Conservation (phyloP, 2,888 invertebrate genomes). For the Metalampra italica region DNA sequence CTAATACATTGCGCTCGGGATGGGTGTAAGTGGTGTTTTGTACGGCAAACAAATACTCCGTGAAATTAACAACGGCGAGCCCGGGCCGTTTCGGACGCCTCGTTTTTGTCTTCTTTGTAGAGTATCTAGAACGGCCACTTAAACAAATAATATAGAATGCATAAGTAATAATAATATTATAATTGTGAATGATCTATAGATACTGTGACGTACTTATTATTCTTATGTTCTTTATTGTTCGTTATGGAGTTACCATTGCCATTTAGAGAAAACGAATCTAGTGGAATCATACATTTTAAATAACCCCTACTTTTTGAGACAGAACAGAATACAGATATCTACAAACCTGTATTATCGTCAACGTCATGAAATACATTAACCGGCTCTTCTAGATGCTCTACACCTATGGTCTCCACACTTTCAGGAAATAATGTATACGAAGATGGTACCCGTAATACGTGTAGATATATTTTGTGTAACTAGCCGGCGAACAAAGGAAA, state of each 20-base stretch:
- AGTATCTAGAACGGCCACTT: background rate
- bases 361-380: background rate
- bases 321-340: too few relatives aligned
- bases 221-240: too few relatives aligned
- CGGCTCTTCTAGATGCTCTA: background rate
- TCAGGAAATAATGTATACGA: constrained; percentile 17
- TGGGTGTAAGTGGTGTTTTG: constrained; percentile 51
- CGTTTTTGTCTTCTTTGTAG: constrained; percentile 24
- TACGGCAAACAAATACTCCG: constrained; percentile 61
- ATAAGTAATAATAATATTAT: too few relatives aligned
- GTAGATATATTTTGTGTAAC: constrained; percentile 14
- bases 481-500: constrained; percentile 20
- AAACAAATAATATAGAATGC: background rate
- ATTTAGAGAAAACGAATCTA: too few relatives aligned
- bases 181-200: too few relatives aligned
- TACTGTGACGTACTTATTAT: too few relatives aligned
- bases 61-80: constrained; percentile 59
- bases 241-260: too few relatives aligned
- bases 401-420: constrained; percentile 8
- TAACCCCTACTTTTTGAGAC: too few relatives aligned
- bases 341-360: too few relatives aligned
- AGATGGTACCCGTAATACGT: constrained; percentile 9
- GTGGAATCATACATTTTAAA: too few relatives aligned
- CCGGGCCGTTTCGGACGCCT: constrained; percentile 46
- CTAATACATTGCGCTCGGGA: constrained; percentile 35